Base-by-base conservation (phyloP, 2,888 invertebrate genomes). In the Villa cingulata region DNA sequence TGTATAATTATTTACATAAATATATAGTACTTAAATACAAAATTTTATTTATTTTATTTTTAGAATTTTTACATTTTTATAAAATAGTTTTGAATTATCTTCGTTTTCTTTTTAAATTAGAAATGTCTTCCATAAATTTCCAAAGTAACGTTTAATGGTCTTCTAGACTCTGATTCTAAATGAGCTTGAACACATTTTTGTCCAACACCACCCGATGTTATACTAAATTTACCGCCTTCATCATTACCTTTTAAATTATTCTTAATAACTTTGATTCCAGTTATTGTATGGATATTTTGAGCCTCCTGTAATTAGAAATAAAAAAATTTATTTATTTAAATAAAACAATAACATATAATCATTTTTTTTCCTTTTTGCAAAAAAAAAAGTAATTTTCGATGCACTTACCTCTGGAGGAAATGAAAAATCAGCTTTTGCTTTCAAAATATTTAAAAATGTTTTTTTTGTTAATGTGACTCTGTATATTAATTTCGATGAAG, bases 141-240 rank as follows among this genome's bases (percentile, higher is more conserved):
- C 3, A 70, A 57, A 6, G 59, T 4, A 49, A 65, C 68, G 48
- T 65, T 60, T 52, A 69, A 62, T 27, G 64, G 60, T 19, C 64
- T 61, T 16, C 60, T 56, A 17, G 65, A 55, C 50, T 61, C 59
- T 17, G 69, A 68, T 52, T 62, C 65, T 54, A 69, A 65, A 15
- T 56, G 57, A 0, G 70, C 18, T 1, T 59, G 59, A 9, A 60
- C 62, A 16, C 56, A 53, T 19, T 37, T 56, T 45, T 45, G 41
- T 17, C 61, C 62, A 6, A 65, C 61, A 15, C 70, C 70, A 32
- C 70, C 70, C 1, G 3, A 5, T 65, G 43, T 17, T 52, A 59
- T 12, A 59, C 61, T 37, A 55, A 55, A 3, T 12, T 32, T 32
- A 32, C 70, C 70, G 18, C 70, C 70, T n/a, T n/a, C n/a, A n/a